Evolutionary conservation across 2,888 invertebrate species (phyloP), one percentile per base, ranked within the genome.

Genomic region (Keiferia lycopersicella): DNA sequence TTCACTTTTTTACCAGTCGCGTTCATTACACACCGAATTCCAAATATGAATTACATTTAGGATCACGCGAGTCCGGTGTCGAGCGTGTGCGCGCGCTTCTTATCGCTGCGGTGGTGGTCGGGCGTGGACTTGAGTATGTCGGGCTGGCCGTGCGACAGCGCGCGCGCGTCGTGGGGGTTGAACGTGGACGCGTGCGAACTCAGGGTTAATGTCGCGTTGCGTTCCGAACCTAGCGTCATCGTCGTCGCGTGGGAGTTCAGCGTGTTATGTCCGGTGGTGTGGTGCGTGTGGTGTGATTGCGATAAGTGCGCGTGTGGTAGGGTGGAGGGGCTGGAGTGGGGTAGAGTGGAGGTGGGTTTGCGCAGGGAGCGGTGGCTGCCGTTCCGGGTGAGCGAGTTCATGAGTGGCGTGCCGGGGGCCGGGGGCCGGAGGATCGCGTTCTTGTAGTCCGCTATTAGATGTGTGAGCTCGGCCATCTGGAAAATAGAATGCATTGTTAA

Each of bases 401-500:
- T 94, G 71, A 95, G 95, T 0, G 97, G 96, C 0, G 96, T 96
- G 7, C 95, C 96, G 0, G 96, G 94, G 65, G 93, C 89, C 51
- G 95, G 94, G 64, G 95, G 94, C 41, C 96, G 95, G 0, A 95
- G 95, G 71, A 97, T 83, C 0, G 97, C 96, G 90, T 98, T 98
- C 95, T 98, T 98, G 86, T 98, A 98, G 88, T 98, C 98, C 26
- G 98, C 98, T 79, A 98, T 97, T 30, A 98, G 92, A 68, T 98
- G 93, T 0, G 98, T 98, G 66, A 98, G 94, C 92, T 98, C 98
- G 64, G 96, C 93, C 86, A 98, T 98, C 95, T 96, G 87, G n/a
- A 2, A 66, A 72, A 18, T n/a, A 0, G 0, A 26, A 45, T 3
- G 22, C 11, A 4, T 45, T 45, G 45, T 45, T 1, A 45, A 4